Base-by-base conservation (phyloP, 1,140 invertebrate genomes). In the Drosophila ananassae region DNA sequence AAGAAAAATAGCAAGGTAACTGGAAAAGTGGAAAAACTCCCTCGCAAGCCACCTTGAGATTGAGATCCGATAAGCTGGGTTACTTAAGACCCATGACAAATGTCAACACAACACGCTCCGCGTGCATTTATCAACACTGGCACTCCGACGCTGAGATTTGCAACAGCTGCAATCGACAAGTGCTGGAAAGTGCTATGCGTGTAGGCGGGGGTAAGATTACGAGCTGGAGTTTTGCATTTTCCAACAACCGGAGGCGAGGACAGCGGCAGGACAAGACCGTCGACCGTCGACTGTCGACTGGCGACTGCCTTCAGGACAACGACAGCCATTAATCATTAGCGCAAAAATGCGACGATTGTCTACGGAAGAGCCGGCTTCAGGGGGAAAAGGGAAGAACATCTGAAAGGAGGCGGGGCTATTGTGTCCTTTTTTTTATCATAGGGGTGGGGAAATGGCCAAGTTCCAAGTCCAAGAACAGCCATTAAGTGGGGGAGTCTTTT, bases 261-360 rank as follows among this genome's bases (percentile, higher is more conserved):
- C 71, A 55, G 44, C 48, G 47, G 44, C 46, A 60, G 41, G 41
- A 44, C 41, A 4, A 34, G 41, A 56, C 17, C 17, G 17, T 17
- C 17, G 17, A 17, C 17, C 1, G 17, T 0, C 71, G 25, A 28
- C 71, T 73, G 30, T n/a, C n/a, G 17, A 17, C 17, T 17, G 17
- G 17, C 71, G 25, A 28, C 71, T 73, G 30, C 24, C 41, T 44
- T 21, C 64, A 69, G 62, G 62, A 63, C 47, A 68, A 78, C 44
- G 82, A 78, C 64, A 77, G 58, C 83, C 82, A 87, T 87, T 87
- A 87, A 87, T 87, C 82, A 89, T 87, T 87, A 87, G 82, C 74
- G 78, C 64, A 60, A 73, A 87, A 87, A 78, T 79, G 75, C 83
- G 62, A 64, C 62, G 74, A 51, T 54, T 82, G 74, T 60, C 63